phyloP scores from a whole-genome alignment of 2,888 invertebrate genomes.

The Amaurobius ferox region DNA sequence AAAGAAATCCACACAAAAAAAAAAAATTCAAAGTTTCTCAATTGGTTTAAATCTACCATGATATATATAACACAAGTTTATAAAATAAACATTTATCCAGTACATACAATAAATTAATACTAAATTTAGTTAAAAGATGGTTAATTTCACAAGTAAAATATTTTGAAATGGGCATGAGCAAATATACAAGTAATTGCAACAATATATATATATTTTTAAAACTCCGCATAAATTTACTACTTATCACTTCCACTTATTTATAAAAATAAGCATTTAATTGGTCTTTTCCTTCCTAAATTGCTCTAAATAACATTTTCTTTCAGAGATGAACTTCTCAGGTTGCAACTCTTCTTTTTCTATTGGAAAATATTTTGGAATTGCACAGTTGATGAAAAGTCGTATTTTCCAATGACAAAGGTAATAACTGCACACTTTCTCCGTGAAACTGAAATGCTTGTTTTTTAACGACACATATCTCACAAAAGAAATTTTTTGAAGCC shows the following conservation, averaged over 20 bases:
- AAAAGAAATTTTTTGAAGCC: constrained; percentile 2
- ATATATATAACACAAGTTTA: no score
- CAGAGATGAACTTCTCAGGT: constrained; percentile 62
- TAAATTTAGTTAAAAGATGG: no score
- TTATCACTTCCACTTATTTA: neutral
- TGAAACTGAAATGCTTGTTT: constrained; percentile 14
- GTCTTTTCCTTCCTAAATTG: neutral
- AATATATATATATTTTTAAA: no score
- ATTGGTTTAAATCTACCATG: no score
- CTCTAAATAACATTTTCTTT: constrained; percentile 64
- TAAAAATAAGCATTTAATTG: neutral
- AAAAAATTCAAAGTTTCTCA: no score
- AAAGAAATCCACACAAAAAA: neutral
- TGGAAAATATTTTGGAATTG: constrained; percentile 55
- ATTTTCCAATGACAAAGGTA: constrained; percentile 68
- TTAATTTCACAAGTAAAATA: no score
- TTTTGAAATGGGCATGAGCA: no score
- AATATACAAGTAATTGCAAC: no score
- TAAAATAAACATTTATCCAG: no score
- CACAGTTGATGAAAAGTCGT: constrained; percentile 61
- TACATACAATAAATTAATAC: no score
- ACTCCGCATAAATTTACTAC: no score
- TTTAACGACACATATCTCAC: neutral
- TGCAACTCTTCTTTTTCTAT: constrained; percentile 40
- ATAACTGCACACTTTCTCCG: constrained; percentile 59